These are phyloP conservation scores for Cataglyphis altisquamis DNA, from an alignment of 2,888 invertebrate genomes.

Conservation along the genomic window DNA sequence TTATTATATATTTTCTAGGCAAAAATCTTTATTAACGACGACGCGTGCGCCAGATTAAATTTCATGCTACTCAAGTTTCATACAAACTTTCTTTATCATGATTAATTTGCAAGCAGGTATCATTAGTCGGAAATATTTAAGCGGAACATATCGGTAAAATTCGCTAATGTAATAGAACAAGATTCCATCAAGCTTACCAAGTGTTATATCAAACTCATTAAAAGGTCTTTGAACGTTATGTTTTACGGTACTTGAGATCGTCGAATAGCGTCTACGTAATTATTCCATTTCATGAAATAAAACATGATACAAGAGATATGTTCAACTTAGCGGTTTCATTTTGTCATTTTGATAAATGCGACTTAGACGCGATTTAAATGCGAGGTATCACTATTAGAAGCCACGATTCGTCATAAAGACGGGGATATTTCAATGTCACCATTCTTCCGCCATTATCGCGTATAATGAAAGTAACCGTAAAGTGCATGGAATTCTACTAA, in stretches of 20 bases:
- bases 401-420: not conserved
- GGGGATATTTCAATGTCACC: slow-evolving; percentile 36
- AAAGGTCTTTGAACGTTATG: not conserved
- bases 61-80: slow-evolving; percentile 9
- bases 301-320: not conserved
- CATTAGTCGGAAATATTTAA: slow-evolving; percentile 1
- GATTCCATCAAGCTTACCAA: not conserved
- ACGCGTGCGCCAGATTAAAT: slow-evolving; percentile 23
- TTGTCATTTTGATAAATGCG: slow-evolving; percentile 18
- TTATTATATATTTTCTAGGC: not conserved
- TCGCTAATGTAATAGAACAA: not conserved
- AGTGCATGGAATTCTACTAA: not conserved
- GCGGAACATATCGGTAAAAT: slow-evolving; percentile 15
- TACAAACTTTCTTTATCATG: not conserved
- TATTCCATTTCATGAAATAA: slow-evolving; percentile 6
- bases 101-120: slow-evolving; percentile 16
- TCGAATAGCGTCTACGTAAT: slow-evolving; percentile 9
- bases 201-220: slow-evolving; percentile 11
- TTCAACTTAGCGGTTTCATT: slow-evolving; percentile 23
- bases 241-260: slow-evolving; percentile 24
- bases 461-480: slow-evolving; percentile 10
- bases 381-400: slow-evolving; percentile 22
- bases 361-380: slow-evolving; percentile 28
- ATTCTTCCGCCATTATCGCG: not conserved
- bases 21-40: not conserved